phyloP scores from a whole-genome alignment of 2,888 invertebrate species.

The Drosophila parthenogenetica region DNA sequence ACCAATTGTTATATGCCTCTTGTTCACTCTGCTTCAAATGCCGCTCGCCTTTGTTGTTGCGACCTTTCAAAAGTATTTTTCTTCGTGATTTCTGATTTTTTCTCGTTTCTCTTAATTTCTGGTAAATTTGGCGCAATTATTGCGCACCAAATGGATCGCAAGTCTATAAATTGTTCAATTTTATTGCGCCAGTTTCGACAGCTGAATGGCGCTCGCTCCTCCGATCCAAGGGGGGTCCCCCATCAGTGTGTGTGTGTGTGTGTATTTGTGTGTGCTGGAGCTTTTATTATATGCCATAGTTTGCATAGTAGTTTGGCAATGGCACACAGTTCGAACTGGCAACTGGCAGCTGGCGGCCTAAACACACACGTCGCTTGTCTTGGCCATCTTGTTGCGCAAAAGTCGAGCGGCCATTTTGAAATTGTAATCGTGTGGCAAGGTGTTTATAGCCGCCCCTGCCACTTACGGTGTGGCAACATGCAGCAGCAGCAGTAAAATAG shows the following conservation, averaged over 20 bases:
- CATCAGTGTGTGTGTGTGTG: neutral
- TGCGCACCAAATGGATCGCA: slow-evolving; percentile 78
- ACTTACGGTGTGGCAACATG: slow-evolving; percentile 55
- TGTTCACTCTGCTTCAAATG: too few relatives aligned
- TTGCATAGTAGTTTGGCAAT: slow-evolving; percentile 78
- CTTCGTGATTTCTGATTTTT: slow-evolving; percentile 10
- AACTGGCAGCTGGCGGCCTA: slow-evolving; percentile 50
- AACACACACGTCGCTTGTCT: slow-evolving; percentile 41
- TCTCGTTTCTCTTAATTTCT: slow-evolving; percentile 50
- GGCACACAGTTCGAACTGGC: slow-evolving; percentile 56
- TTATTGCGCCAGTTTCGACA: slow-evolving; percentile 83
- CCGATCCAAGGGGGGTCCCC: slow-evolving; percentile 24
- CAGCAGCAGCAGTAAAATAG: slow-evolving; percentile 18
- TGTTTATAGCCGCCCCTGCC: slow-evolving; percentile 43
- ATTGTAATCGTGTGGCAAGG: slow-evolving; percentile 48
- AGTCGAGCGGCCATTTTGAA: slow-evolving; percentile 66
- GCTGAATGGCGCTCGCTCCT: slow-evolving; percentile 71
- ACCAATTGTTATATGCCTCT: neutral
- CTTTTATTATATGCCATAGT: slow-evolving; percentile 63
- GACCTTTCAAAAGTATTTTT: slow-evolving; percentile 44
- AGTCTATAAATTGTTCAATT: slow-evolving; percentile 81
- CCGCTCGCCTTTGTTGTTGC: slow-evolving; percentile 21
- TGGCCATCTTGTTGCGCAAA: slow-evolving; percentile 79
- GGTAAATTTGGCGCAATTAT: slow-evolving; percentile 75
- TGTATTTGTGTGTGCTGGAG: slow-evolving; percentile 23